Conservation (phyloP, 2,888 invertebrate genomes). For the Trilocha varians region DNA sequence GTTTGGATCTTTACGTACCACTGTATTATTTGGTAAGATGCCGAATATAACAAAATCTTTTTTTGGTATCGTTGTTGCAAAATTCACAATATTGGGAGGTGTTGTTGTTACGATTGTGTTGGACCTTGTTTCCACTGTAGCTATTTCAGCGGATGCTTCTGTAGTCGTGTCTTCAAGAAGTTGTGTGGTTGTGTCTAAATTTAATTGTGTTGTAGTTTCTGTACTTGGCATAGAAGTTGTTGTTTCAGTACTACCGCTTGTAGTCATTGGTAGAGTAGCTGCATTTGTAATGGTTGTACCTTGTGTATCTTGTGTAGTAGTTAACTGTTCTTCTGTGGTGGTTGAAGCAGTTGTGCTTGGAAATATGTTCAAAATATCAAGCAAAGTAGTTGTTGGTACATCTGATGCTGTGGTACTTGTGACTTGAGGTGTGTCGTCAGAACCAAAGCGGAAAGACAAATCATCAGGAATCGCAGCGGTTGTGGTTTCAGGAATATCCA, state of each 20-base stretch:
- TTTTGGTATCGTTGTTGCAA: conserved; percentile 57
- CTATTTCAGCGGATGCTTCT: conserved; percentile 22
- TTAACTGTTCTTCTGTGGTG: conserved; percentile 20
- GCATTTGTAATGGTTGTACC: conserved; percentile 12
- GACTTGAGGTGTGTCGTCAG: conserved; percentile 2
- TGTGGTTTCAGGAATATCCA: conserved; percentile 4
- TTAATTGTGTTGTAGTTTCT: conserved; percentile 26
- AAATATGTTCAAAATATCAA: conserved; percentile 4
- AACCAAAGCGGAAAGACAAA: conserved; percentile 12
- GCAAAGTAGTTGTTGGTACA: not conserved
- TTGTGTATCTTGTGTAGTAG: conserved; percentile 14
- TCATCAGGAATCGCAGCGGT: conserved; percentile 5
- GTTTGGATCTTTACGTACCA: conserved; percentile 82
- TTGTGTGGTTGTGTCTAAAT: conserved; percentile 23
- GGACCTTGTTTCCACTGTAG: conserved; percentile 14
- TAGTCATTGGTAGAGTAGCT: conserved; percentile 20
- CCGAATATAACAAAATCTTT: conserved; percentile 83
- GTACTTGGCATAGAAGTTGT: conserved; percentile 23
- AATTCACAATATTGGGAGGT: conserved; percentile 28
- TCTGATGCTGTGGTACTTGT: conserved; percentile 3
- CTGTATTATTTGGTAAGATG: conserved; percentile 84
- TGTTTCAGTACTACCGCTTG: conserved; percentile 21
- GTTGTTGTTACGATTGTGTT: conserved; percentile 31
- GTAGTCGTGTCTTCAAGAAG: conserved; percentile 28
- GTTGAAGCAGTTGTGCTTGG: conserved; percentile 15